Percentiles rank a stretch among this genome's conserved stretches.
Conservation (phyloP, 2,888 invertebrate genomes). For the Pachymerium ferrugineum region DNA sequence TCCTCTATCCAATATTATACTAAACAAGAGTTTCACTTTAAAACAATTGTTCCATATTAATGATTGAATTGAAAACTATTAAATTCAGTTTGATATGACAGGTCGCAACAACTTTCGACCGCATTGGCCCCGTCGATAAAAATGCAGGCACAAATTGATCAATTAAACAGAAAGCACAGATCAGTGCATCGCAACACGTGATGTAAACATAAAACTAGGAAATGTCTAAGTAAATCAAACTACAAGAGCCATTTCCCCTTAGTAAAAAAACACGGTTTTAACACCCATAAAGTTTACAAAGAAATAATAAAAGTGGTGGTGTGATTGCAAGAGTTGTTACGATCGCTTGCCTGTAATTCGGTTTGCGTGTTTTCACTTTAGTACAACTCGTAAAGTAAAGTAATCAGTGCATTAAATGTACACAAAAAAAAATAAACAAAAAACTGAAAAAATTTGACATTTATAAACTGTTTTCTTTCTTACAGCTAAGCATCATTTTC, state of each 20-base stretch:
- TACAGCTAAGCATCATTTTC: neutral
- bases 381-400: neutral
- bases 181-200: neutral
- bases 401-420: constrained; percentile 16
- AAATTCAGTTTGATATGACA: too few species aligned
- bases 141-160: neutral
- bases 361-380: neutral
- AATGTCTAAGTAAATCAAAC: neutral
- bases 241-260: neutral
- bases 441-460: neutral
- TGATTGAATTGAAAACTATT: too few species aligned
- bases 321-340: neutral
- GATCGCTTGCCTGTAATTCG: neutral
- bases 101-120: too few species aligned
- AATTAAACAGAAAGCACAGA: too few species aligned
- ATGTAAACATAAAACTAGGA: neutral
- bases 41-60: too few species aligned
- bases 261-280: constrained; percentile 10
- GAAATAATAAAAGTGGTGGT: neutral
- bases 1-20: too few species aligned
- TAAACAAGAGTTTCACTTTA: too few species aligned
- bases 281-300: constrained; percentile 10
- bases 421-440: too few species aligned
- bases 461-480: constrained; percentile 15
- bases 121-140: too few species aligned